Evolutionary conservation across 2,797 vertebrate genomes (phyloP), one percentile per base, ranked within the genome.

Genomic region (Phalloptychus januarius): DNA sequence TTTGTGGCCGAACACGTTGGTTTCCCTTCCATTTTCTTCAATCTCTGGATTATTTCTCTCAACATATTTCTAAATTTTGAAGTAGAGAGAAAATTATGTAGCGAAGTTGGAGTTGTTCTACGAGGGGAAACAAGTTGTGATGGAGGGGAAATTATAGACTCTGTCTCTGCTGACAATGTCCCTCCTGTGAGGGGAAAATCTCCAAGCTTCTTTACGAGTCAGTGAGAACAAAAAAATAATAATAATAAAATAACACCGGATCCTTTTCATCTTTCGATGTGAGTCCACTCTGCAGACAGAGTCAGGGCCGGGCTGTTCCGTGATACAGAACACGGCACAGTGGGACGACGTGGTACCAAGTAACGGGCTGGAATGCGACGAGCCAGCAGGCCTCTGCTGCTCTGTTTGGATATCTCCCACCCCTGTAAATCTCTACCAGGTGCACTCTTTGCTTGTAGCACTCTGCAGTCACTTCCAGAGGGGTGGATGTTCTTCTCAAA

Each of bases 341-440:
- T 13, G 11, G 76, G 81, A 84, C 71, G 40, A 85, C 46, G 18
- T 75, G 71, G 81, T 61, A 83, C 81, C 65, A 74, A 72, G 52
- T 23, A 80, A 70, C 31, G 25, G 54, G 61, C 76, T 42, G 58
- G 78, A 74, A 74, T 13, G 31, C 71, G n/a, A 67, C 2, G 42
- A 84, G 75, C 80, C 85, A 78, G 77, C 71, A 74, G 77, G 79
- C 79, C 63, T 40, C 20, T 67, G 80, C 83, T 56, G 83, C 61
- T 79, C 69, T 76, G 87, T 77, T 78, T 75, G 79, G 71, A 90
- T 74, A 71, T 71, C 84, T 71, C 85, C 76, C 76, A 63, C 82
- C 76, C 81, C 85, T 74, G 85, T 79, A 40, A 85, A 90, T 91
- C 83, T 88, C 77, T 79, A 77, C 75, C 89, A 92, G 84, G 65